These are phyloP conservation scores for Branchellion lobata DNA, from an alignment of 2,888 invertebrate species.

Conservation along the genomic window DNA sequence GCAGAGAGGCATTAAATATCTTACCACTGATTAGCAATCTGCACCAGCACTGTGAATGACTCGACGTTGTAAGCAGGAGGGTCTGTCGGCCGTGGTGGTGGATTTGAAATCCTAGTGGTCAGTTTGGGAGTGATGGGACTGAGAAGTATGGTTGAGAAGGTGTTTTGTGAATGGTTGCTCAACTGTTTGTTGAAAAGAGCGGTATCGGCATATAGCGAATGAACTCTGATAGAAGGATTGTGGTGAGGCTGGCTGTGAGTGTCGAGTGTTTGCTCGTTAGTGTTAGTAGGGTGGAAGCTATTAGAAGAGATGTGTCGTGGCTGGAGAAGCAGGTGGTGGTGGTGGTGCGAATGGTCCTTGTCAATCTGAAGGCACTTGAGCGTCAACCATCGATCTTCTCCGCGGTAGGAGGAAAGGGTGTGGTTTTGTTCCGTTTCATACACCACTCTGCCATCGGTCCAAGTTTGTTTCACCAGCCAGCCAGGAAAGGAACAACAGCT, in stretches of 20 bases:
- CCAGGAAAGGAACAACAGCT: not conserved
- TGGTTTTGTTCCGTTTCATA: not conserved
- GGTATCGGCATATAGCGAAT: not conserved
- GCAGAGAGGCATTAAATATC: not conserved
- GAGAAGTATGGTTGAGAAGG: not conserved
- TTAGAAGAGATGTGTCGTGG: not conserved
- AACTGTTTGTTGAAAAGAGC: not conserved
- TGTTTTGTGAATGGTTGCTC: not conserved
- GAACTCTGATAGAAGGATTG: not conserved
- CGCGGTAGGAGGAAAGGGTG: not conserved
- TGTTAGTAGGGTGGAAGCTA: not conserved
- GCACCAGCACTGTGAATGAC: not conserved
- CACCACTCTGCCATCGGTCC: slow-evolving; percentile 3
- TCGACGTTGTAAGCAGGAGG: too few species aligned
- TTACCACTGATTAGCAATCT: not conserved
- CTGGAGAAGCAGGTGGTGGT: not conserved
- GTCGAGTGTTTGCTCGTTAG: too few species aligned
- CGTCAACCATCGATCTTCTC: not conserved
- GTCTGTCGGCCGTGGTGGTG: too few species aligned
- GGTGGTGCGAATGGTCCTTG: not conserved
- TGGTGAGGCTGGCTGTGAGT: too few species aligned
- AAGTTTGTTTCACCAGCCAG: not conserved
- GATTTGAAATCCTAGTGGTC: not conserved
- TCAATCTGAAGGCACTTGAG: not conserved
- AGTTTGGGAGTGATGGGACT: not conserved